Percentiles rank a stretch among this genome's conserved stretches.
These are phyloP conservation scores for Xenopus petersii DNA, from an alignment of 2,797 vertebrate species.

Conservation along the genomic window DNA sequence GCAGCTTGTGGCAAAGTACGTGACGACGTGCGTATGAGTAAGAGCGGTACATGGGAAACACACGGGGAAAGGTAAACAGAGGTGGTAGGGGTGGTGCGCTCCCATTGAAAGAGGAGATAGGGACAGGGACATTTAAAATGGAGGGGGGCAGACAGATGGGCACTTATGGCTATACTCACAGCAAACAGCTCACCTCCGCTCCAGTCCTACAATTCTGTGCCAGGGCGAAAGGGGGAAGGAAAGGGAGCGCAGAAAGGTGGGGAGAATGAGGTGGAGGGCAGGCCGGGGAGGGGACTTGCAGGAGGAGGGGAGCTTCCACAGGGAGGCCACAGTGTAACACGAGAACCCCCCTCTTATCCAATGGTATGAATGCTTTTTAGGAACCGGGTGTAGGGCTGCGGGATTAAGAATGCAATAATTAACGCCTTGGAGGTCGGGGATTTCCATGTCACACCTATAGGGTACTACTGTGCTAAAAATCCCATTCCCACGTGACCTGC, in stretches of 20 bases:
- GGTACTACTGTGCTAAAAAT: too few relatives aligned
- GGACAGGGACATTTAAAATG: constrained; percentile 55
- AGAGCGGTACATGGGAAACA: too few relatives aligned
- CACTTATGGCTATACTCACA: constrained; percentile 3
- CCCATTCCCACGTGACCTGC: too few relatives aligned
- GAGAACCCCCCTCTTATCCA: constrained; percentile 12
- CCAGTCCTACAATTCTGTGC: background rate
- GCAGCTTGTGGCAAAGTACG: too few relatives aligned
- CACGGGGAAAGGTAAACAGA: background rate
- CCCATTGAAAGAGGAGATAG: background rate
- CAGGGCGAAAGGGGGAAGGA: constrained; percentile 31
- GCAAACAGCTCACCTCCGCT: background rate
- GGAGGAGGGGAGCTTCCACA: background rate
- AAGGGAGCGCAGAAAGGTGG: constrained; percentile 18
- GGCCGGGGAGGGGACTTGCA: background rate
- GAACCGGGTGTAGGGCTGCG: background rate
- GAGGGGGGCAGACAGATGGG: background rate
- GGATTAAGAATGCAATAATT: background rate
- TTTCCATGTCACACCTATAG: too few relatives aligned
- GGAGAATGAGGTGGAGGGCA: constrained; percentile 28
- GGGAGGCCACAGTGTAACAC: background rate
- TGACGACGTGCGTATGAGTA: too few relatives aligned
- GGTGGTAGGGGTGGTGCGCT: background rate
- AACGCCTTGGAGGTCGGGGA: background rate
- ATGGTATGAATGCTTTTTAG: background rate